These are phyloP conservation scores for Baccha elongata DNA, from an alignment of 2,888 invertebrate genomes.

Conservation along the genomic window DNA sequence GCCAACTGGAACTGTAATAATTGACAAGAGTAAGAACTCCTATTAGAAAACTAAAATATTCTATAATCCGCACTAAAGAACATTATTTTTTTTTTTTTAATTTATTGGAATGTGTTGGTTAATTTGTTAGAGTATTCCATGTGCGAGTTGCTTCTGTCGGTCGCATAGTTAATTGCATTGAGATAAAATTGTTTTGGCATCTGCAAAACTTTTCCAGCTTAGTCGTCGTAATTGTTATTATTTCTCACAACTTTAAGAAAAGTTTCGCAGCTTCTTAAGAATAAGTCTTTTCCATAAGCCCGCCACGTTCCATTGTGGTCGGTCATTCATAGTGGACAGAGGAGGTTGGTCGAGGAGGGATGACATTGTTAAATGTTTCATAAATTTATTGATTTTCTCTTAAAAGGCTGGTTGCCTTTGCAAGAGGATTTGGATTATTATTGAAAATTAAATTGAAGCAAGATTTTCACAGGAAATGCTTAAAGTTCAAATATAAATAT, in stretches of 20 bases:
- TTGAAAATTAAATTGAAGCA: neutral
- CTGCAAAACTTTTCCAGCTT: conserved; percentile 7
- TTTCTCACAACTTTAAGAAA: conserved; percentile 13
- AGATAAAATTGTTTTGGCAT: neutral
- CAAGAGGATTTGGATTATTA: neutral
- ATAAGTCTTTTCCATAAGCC: neutral
- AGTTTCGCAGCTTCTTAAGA: neutral
- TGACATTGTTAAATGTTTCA: neutral
- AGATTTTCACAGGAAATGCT: neutral
- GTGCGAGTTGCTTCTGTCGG: no score
- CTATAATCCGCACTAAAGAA: no score
- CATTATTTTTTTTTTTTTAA: no score
- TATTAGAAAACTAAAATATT: no score
- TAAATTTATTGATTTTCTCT: conserved; percentile 21
- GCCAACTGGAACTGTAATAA: no score
- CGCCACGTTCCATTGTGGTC: neutral
- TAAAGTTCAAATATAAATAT: no score
- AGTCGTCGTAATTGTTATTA: neutral
- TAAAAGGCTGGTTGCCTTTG: neutral
- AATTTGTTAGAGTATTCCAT: no score
- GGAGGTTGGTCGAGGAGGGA: neutral
- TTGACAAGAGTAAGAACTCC: no score
- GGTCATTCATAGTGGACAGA: neutral
- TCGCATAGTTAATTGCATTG: neutral
- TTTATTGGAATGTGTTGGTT: no score